Percentiles rank a stretch among this genome's conserved stretches.
phyloP scores from a whole-genome alignment of 23 tunicate species.

The Styela plicata region DNA sequence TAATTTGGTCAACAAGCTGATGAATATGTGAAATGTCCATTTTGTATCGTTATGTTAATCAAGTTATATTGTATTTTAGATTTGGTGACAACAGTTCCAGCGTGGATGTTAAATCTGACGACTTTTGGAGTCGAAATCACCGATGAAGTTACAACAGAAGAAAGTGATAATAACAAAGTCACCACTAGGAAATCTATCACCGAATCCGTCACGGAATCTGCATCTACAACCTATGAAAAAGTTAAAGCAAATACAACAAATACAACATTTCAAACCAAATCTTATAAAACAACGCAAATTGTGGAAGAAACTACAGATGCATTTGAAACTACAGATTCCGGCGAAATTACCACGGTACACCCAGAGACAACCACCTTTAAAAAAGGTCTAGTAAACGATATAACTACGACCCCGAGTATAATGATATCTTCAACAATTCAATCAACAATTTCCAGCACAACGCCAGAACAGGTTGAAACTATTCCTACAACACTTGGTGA shows the following conservation, averaged over 20 bases:
- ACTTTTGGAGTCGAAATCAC: background rate
- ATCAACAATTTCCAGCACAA: too few species aligned
- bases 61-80: background rate
- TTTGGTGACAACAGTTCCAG: background rate
- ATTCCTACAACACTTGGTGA: background rate
- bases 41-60: background rate
- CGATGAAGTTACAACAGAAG: background rate
- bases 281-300: background rate
- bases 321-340: background rate
- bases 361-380: background rate
- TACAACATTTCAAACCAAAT: background rate
- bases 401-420: background rate
- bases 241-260: background rate
- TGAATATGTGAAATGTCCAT: too few species aligned
- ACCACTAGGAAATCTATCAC: background rate
- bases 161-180: too few species aligned
- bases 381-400: background rate
- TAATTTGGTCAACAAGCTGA: too few species aligned
- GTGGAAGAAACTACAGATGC: background rate
- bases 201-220: background rate
- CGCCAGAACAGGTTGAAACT: background rate
- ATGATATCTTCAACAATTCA: too few species aligned
- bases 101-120: constrained; percentile 2
- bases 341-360: background rate
- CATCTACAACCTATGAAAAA: background rate